Evolutionary conservation across 1,140 invertebrate genomes (phyloP).

Genomic region (Dufourea novaeangliae): DNA sequence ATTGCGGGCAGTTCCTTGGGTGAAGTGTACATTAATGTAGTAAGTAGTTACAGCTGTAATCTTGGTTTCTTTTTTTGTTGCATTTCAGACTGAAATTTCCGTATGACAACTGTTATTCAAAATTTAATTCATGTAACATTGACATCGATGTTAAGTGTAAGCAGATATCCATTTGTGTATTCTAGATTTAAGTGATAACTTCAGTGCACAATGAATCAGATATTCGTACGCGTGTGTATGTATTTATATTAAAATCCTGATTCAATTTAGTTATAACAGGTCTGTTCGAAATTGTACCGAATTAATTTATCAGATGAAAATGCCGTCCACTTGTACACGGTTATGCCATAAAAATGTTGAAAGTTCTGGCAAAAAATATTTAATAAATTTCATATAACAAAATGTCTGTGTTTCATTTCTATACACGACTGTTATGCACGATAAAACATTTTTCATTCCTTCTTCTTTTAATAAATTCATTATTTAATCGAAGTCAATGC

Average conservation of each 20-base stretch:
- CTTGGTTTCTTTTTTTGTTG: background rate
- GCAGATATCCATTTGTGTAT: background rate
- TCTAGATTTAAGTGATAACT: slow-evolving; percentile 19
- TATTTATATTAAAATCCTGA: background rate
- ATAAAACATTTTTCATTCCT: background rate
- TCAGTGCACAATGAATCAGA: slow-evolving; percentile 17
- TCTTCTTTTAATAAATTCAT: background rate
- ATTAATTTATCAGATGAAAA: slow-evolving; percentile 32
- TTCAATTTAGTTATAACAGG: background rate
- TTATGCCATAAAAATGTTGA: slow-evolving; percentile 15
- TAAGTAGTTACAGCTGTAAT: slow-evolving; percentile 6
- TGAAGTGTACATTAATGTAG: background rate
- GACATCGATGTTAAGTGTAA: background rate
- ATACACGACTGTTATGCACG: background rate
- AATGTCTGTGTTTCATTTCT: background rate
- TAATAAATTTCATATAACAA: slow-evolving; percentile 43
- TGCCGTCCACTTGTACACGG: slow-evolving; percentile 38
- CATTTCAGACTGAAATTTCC: background rate
- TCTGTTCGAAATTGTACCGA: background rate
- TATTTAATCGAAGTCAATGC: too few species aligned
- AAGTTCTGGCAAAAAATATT: slow-evolving; percentile 3
- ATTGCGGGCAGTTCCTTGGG: background rate
- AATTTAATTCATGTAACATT: background rate
- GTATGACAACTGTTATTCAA: background rate
- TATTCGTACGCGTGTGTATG: slow-evolving; percentile 3